Conservation (phyloP, 2,888 invertebrate species). For the Dryococelus australis region DNA sequence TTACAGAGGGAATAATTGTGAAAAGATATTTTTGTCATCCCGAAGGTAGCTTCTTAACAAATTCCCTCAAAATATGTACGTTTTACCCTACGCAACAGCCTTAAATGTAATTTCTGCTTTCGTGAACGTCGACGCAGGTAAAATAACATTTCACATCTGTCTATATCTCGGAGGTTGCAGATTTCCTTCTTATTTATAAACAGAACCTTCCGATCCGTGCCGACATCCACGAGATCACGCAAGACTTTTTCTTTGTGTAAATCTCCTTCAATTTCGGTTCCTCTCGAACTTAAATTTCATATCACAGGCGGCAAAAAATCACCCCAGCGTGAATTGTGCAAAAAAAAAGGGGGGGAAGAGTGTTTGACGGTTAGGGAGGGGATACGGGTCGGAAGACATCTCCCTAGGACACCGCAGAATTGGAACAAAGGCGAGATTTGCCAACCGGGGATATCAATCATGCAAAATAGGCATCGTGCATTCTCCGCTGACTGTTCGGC, state of each 20-base stretch:
- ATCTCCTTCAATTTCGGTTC: neutral
- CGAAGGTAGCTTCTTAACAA: too few species aligned
- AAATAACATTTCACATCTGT: neutral
- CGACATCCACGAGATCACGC: neutral
- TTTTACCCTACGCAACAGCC: too few species aligned
- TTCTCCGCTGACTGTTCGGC: neutral
- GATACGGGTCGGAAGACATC: neutral
- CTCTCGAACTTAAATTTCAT: neutral
- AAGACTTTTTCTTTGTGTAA: neutral
- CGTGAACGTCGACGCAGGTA: too few species aligned
- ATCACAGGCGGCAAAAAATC: neutral
- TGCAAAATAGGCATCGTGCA: constrained; percentile 2
- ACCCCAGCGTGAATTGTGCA: neutral
- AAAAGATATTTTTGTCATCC: too few species aligned
- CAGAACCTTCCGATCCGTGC: neutral
- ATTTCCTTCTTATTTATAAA: neutral
- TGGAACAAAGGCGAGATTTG: neutral
- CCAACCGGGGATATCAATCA: neutral
- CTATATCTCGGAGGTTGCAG: neutral
- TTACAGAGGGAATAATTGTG: too few species aligned
- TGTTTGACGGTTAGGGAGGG: neutral
- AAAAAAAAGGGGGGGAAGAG: neutral
- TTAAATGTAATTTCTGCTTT: too few species aligned
- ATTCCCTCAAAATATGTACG: too few species aligned
- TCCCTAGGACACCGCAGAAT: neutral